Conservation (phyloP, 1,140 invertebrate genomes). For the Ruditapes philippinarum region DNA sequence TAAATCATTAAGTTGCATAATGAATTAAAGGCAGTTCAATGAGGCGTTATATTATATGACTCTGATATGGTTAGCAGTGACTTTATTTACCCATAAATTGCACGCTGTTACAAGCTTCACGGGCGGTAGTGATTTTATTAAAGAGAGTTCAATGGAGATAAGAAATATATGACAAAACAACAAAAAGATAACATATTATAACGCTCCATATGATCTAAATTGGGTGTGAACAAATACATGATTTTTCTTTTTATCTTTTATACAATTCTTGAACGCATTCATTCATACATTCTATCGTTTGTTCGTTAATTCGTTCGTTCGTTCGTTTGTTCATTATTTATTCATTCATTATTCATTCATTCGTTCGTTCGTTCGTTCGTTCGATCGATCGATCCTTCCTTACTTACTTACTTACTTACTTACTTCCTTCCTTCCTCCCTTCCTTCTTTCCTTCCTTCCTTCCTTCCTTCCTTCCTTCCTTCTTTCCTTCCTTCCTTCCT, state of each 20-base stretch:
- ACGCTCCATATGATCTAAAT: not conserved
- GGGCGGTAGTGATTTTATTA: not conserved
- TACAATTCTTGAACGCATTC: no score
- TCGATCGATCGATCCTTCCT: slow-evolving; percentile 53
- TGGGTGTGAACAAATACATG: no score
- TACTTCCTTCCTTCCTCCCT: slow-evolving; percentile 50
- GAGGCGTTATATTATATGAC: slow-evolving; percentile 30
- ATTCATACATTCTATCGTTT: no score
- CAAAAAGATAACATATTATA: not conserved
- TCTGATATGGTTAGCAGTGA: slow-evolving; percentile 11
- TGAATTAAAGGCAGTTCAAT: slow-evolving; percentile 34
- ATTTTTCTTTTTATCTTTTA: no score
- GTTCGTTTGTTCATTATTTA: no score
- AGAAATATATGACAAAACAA: not conserved
- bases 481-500: slow-evolving; percentile 49
- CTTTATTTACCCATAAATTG: slow-evolving; percentile 34
- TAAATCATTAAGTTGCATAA: slow-evolving; percentile 33
- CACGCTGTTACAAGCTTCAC: not conserved
- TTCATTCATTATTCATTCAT: no score
- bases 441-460: slow-evolving; percentile 51
- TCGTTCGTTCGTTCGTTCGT: no score
- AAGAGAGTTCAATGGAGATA: not conserved
- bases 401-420: slow-evolving; percentile 35
- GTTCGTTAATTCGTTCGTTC: no score
- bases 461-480: slow-evolving; percentile 56